phyloP scores from a whole-genome alignment of 2,888 invertebrate genomes.

The Drosophila seclusa region DNA sequence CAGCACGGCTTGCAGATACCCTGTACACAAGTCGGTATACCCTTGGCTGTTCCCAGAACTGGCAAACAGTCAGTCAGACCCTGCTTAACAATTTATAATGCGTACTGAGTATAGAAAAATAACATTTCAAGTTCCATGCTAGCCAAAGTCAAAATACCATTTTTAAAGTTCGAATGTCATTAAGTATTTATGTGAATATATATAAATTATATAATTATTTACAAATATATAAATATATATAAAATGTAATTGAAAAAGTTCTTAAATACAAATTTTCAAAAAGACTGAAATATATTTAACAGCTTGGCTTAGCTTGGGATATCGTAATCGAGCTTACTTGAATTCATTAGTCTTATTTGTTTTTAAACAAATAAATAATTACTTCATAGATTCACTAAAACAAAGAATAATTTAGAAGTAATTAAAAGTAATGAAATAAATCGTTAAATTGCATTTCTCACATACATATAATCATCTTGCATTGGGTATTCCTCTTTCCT shows the following conservation, averaged over 20 bases:
- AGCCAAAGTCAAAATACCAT: neutral
- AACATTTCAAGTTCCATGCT: neutral
- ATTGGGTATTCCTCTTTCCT: neutral
- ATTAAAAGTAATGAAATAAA: neutral
- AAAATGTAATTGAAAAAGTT: too few relatives aligned
- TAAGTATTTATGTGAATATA: neutral
- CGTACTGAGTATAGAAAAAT: neutral
- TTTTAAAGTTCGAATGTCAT: neutral
- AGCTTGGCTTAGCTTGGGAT: too few relatives aligned
- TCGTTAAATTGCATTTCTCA: fast-evolving
- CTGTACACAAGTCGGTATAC: neutral
- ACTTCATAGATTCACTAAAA: too few relatives aligned
- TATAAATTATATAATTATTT: too few relatives aligned
- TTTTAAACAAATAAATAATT: neutral
- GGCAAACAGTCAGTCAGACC: neutral
- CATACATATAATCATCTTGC: neutral
- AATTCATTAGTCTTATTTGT: too few relatives aligned
- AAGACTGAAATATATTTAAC: too few relatives aligned
- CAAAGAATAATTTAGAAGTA: neutral
- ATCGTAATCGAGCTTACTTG: too few relatives aligned
- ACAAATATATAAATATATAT: too few relatives aligned
- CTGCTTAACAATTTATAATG: neutral
- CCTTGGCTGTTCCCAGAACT: neutral
- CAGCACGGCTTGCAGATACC: neutral
- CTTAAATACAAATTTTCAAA: too few relatives aligned